Evolutionary conservation across 2,888 invertebrate genomes (phyloP).

Genomic region (Meghimatium bilineatum): DNA sequence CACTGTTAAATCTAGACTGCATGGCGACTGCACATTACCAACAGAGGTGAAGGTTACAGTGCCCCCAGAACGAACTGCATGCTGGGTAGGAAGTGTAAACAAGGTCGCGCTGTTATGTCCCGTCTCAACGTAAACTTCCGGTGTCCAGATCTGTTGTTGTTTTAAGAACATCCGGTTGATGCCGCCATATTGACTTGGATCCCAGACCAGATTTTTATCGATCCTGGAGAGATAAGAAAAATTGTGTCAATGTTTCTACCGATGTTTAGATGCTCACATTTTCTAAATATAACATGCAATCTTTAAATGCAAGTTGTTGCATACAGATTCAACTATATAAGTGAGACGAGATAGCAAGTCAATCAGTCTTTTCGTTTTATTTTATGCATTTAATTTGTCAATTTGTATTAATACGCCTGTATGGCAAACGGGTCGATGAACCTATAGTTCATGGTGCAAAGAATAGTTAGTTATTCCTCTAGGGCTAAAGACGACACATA

Average conservation of each 20-base stretch:
- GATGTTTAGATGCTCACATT: no score
- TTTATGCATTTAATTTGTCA: no score
- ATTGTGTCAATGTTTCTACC: background rate
- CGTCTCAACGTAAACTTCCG: conserved; percentile 12
- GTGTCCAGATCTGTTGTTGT: conserved; percentile 30
- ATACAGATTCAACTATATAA: no score
- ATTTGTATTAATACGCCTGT: no score
- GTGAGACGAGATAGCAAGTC: no score
- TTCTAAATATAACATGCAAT: no score
- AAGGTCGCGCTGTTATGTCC: background rate
- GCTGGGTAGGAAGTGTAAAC: conserved; percentile 12
- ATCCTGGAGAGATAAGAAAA: conserved; percentile 12
- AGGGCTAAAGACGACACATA: no score
- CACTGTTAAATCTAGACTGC: conserved; percentile 42
- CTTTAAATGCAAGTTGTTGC: no score
- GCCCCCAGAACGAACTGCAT: conserved; percentile 17
- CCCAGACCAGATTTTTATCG: conserved; percentile 28
- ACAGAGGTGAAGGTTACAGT: conserved; percentile 5
- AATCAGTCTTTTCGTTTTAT: no score
- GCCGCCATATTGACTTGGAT: conserved; percentile 26
- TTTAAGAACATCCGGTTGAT: conserved; percentile 18
- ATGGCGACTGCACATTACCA: conserved; percentile 8
- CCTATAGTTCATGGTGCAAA: no score
- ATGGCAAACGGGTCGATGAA: no score
- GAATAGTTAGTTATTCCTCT: no score